phyloP scores from a whole-genome alignment of 1,140 invertebrate species.

The Heliconius congener region DNA sequence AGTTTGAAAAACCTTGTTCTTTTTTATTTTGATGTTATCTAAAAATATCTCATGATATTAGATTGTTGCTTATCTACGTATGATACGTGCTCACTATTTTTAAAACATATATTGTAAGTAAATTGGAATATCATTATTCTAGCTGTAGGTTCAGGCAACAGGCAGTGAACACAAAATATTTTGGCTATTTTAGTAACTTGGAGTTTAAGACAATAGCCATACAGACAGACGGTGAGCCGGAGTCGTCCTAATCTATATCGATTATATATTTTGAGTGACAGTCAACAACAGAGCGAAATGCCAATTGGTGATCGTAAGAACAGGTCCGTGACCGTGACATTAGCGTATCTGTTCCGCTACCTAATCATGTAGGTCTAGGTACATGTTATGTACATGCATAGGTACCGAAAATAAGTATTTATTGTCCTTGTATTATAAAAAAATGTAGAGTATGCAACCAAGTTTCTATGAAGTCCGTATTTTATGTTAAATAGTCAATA shows the following conservation, averaged over 20 bases:
- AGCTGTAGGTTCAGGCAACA: no score
- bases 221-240: background rate
- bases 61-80: background rate
- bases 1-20: background rate
- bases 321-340: constrained; percentile 62
- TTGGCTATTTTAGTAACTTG: no score
- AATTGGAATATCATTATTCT: no score
- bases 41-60: background rate
- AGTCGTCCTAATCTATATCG: background rate
- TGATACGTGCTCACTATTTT: background rate
- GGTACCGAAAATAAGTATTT: background rate
- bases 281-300: constrained; percentile 54
- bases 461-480: no score
- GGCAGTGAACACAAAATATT: no score
- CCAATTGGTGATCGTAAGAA: constrained; percentile 63
- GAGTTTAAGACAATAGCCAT: no score
- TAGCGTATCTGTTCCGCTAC: constrained; percentile 58
- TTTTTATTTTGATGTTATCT: background rate
- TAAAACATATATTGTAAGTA: background rate
- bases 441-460: no score
- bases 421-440: no score
- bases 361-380: constrained; percentile 32
- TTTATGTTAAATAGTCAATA: no score
- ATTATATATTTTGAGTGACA: constrained; percentile 45
- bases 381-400: background rate